These are phyloP conservation scores for Eurytemora carolleeae DNA, from an alignment of 1,140 invertebrate species.

Conservation along the genomic window DNA sequence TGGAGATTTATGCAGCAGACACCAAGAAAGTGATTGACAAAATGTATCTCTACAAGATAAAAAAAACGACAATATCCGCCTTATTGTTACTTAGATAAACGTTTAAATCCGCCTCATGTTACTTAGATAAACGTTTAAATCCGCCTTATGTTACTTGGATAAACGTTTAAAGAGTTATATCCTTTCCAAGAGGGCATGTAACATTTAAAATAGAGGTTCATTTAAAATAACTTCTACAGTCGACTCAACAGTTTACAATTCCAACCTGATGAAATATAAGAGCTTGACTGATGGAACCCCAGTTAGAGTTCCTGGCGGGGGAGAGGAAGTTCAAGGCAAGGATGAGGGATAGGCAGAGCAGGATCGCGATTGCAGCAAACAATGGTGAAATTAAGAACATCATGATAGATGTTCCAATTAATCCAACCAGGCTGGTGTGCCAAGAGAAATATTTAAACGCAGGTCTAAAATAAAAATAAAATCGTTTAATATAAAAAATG, in stretches of 20 bases:
- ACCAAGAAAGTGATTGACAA: too few species aligned
- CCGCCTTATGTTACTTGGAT: not conserved
- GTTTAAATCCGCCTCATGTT: too few species aligned
- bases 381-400: conserved; percentile 87
- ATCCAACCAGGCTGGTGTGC: conserved; percentile 68
- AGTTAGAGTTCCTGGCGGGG: conserved; percentile 54
- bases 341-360: conserved; percentile 61
- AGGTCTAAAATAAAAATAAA: conserved; percentile 38
- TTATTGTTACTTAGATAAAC: too few species aligned
- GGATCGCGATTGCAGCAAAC: conserved; percentile 67
- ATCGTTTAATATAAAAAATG: conserved; percentile 12
- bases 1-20: too few species aligned
- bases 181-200: not conserved
- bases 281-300: conserved; percentile 96
- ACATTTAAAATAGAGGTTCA: not conserved
- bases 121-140: not conserved
- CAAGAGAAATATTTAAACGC: conserved; percentile 92
- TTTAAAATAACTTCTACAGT: not conserved
- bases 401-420: conserved; percentile 70
- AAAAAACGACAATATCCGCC: too few species aligned
- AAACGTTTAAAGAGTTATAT: not conserved
- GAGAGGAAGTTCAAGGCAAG: conserved; percentile 78
- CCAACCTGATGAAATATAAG: conserved; percentile 89
- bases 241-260: not conserved
- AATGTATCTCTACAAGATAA: too few species aligned